Base-by-base conservation (phyloP, 2,797 vertebrate genomes). In the Sebastes cheni region DNA sequence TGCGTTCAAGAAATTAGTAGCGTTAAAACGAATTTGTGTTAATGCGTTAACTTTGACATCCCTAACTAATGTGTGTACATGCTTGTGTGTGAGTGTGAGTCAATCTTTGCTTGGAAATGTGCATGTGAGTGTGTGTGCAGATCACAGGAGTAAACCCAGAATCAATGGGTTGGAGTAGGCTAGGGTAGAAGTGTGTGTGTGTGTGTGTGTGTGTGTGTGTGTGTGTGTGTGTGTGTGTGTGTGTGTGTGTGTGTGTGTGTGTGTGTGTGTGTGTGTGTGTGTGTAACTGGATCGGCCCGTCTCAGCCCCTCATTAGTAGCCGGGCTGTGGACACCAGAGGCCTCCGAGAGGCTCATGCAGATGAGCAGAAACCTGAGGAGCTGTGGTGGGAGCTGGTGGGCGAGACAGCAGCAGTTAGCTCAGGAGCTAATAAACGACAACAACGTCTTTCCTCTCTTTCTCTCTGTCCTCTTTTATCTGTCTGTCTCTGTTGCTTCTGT, bases 351-450 rank as follows among this genome's bases (percentile, higher is more conserved):
- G 77, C 91, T 92, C 92, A 95, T 95, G 94, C 94, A 96, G 95
- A 96, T 96, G 95, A 96, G 90, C 67, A 72, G 95, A 94, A 96
- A 96, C 94, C 88, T 10, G 93, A 96, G 94, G 72, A 93, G 94
- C 90, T 79, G 84, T 64, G 84, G 32, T 76, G 81, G 75, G 72
- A 76, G 82, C 12, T 60, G 36, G 34, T 69, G 72, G 68, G 68
- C 7, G 61, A 70, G 85, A 82, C 80, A 77, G 79, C 74, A 87
- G 83, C 56, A 78, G 90, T 85, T 87, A 88, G 82, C 72, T 77
- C 76, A 68, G 22, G 80, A 81, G 91, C 90, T 89, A 89, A 91
- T 86, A 80, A 93, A 86, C 81, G 42, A 81, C 71, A 52, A 83
- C 67, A 75, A 22, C 2, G 8, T 81, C 66, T 64, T 71, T 75